phyloP scores from a whole-genome alignment of 2,113 vertebrate genomes.

The Urocynchramus pylzowi region DNA sequence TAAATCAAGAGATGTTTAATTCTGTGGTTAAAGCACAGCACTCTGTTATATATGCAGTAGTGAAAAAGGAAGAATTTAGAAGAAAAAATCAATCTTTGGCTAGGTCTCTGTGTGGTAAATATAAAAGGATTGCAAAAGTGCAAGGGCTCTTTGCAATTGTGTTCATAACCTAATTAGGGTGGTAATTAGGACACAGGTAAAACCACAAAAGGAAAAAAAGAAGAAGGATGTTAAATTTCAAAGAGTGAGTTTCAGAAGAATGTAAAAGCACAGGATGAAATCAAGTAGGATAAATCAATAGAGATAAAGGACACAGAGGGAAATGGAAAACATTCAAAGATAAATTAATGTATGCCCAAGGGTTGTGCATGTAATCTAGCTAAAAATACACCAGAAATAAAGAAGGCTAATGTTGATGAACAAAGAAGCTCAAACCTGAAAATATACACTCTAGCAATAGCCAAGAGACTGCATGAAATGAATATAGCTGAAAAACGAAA shows the following conservation, averaged over 20 bases:
- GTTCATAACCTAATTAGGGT: slow-evolving; percentile 75
- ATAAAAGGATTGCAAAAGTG: slow-evolving; percentile 28
- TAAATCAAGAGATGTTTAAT: slow-evolving; percentile 38
- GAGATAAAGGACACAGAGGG: slow-evolving; percentile 73
- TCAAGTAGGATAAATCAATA: slow-evolving; percentile 76
- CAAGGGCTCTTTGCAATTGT: slow-evolving; percentile 53
- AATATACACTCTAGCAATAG: neutral
- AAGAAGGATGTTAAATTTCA: slow-evolving; percentile 57
- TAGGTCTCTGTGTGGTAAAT: slow-evolving; percentile 40
- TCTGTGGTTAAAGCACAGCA: slow-evolving; percentile 23
- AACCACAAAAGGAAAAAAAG: slow-evolving; percentile 58
- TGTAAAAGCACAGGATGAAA: slow-evolving; percentile 67
- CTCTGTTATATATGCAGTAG: slow-evolving; percentile 15
- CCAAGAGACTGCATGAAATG: neutral
- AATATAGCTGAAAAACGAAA: neutral
- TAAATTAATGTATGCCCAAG: slow-evolving; percentile 78
- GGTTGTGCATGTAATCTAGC: slow-evolving; percentile 73
- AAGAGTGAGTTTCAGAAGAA: slow-evolving; percentile 68
- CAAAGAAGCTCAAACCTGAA: slow-evolving; percentile 28
- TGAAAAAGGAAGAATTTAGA: slow-evolving; percentile 39
- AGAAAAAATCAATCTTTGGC: slow-evolving; percentile 47
- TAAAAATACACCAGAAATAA: slow-evolving; percentile 73
- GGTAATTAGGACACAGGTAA: slow-evolving; percentile 74
- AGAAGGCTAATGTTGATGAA: slow-evolving; percentile 60
- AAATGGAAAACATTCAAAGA: slow-evolving; percentile 77